Conservation (phyloP, 1,140 invertebrate species). For the Ooceraea biroi region DNA sequence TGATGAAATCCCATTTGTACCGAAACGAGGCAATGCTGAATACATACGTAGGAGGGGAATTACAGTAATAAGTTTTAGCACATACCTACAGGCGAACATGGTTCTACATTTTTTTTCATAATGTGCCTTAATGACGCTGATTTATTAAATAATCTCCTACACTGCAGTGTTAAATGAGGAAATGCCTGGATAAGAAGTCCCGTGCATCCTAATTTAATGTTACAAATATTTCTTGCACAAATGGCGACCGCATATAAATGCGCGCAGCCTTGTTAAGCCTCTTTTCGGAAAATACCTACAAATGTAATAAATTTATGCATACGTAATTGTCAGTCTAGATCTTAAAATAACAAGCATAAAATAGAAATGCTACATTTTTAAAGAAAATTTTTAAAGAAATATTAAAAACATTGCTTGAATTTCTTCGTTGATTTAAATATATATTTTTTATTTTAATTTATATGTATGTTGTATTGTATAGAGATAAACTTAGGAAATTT, state of each 20-base stretch:
- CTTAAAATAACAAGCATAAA: neutral
- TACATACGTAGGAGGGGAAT: constrained; percentile 60
- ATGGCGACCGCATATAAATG: no score
- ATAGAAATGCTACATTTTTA: no score
- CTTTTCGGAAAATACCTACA: neutral
- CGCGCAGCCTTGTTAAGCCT: neutral
- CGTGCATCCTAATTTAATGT: constrained; percentile 51
- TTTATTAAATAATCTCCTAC: constrained; percentile 68
- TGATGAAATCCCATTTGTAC: constrained; percentile 76
- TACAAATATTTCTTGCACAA: constrained; percentile 36
- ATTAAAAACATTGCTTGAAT: no score
- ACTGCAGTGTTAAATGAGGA: constrained; percentile 30
- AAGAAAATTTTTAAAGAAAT: no score
- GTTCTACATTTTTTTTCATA: constrained; percentile 65
- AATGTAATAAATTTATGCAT: neutral
- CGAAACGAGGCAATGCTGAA: constrained; percentile 51
- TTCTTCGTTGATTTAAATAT: neutral
- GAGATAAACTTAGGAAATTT: neutral
- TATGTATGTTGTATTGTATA: neutral
- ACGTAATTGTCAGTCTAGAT: neutral
- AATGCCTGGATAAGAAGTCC: constrained; percentile 47
- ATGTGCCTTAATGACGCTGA: constrained; percentile 65
- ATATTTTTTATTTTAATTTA: neutral
- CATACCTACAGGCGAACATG: constrained; percentile 45
- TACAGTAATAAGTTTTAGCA: constrained; percentile 73